Evolutionary conservation across 2,113 vertebrate genomes (phyloP).

Genomic region (Pluvialis apricaria): DNA sequence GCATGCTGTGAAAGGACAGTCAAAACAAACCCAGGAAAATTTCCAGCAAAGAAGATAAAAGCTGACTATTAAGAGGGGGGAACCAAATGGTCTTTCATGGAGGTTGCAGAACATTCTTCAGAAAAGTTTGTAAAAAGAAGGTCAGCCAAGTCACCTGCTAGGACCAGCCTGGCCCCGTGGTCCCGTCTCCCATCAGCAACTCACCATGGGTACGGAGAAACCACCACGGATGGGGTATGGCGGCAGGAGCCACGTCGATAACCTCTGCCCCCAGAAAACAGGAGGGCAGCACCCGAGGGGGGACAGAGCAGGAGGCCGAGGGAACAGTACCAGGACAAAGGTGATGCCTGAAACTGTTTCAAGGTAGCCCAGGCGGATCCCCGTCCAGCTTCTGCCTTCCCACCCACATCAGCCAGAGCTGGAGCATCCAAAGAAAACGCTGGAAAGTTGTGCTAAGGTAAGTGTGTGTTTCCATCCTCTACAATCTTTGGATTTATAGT

Average conservation of each 20-base stretch:
- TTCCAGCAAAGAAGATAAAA: background rate
- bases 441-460: background rate
- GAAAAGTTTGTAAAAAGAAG: background rate
- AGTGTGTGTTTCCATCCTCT: background rate
- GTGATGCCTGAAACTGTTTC: too few relatives aligned
- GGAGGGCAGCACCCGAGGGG: background rate
- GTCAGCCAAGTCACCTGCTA: background rate
- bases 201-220: accelerated
- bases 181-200: background rate
- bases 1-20: background rate
- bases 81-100: background rate
- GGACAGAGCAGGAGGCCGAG: accelerated
- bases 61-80: background rate
- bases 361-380: accelerated
- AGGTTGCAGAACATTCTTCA: background rate
- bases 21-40: background rate
- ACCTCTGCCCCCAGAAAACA: background rate
- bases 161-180: background rate
- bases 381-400: background rate
- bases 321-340: background rate
- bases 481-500: background rate
- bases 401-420: background rate
- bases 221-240: accelerated
- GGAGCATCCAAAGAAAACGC: accelerated
- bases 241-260: accelerated